Evolutionary conservation across 2,888 invertebrate genomes (phyloP).

Genomic region (Notodonta dromedarius): DNA sequence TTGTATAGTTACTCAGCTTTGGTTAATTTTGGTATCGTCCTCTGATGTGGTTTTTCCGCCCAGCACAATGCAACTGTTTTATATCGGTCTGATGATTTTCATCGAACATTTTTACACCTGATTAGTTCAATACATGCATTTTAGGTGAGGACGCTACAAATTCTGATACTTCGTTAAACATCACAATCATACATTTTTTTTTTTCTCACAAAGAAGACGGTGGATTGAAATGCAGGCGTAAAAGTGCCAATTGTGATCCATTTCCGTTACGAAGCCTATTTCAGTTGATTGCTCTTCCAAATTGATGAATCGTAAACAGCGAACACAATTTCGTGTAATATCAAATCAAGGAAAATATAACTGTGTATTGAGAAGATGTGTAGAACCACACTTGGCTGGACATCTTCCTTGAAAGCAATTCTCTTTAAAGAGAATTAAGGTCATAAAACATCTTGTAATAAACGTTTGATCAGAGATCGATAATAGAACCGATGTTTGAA

Average conservation of each 20-base stretch:
- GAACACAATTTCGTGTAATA: conserved; percentile 56
- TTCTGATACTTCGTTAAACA: conserved; percentile 38
- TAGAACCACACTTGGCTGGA: conserved; percentile 25
- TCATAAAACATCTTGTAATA: conserved; percentile 34
- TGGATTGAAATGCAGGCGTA: conserved; percentile 56
- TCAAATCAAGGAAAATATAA: conserved; percentile 48
- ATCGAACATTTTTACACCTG: neutral
- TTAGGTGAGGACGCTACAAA: conserved; percentile 6
- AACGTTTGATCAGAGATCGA: conserved; percentile 30
- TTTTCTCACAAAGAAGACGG: conserved; percentile 35
- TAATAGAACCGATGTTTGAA: conserved; percentile 21
- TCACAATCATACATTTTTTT: conserved; percentile 38
- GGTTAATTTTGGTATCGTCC: neutral
- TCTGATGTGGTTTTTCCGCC: too few relatives aligned
- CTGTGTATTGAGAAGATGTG: conserved; percentile 33
- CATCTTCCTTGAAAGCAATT: conserved; percentile 32
- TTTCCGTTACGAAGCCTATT: conserved; percentile 60
- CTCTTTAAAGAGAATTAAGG: conserved; percentile 36
- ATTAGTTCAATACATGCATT: neutral
- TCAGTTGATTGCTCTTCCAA: conserved; percentile 54
- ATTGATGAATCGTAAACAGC: conserved; percentile 59
- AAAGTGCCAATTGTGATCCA: conserved; percentile 59
- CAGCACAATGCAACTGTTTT: neutral
- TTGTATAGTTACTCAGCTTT: neutral
- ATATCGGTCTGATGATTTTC: neutral